Percentiles rank a stretch among this genome's conserved stretches.
phyloP scores from a whole-genome alignment of 92 coral and sea anemone genomes.

The Umimayanthus kanabou region DNA sequence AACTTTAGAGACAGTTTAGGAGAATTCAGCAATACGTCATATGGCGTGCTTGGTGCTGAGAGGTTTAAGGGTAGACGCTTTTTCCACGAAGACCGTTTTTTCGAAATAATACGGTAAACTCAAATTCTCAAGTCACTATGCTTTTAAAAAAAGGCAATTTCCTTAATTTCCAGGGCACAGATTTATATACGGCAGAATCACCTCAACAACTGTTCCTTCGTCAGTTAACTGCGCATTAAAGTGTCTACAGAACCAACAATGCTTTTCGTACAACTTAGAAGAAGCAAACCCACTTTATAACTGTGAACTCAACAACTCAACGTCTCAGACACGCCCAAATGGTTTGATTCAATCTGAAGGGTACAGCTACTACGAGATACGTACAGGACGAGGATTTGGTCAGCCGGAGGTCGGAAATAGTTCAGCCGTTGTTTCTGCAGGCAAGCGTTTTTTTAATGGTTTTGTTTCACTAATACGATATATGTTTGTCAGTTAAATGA shows the following conservation, averaged over 20 bases:
- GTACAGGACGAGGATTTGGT: not conserved
- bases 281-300: slow-evolving; percentile 35
- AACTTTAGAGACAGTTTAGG: no score
- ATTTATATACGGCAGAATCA: not conserved
- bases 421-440: not conserved
- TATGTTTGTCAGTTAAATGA: no score
- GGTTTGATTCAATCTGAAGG: slow-evolving; percentile 41
- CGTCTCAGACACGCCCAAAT: slow-evolving; percentile 4
- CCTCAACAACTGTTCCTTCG: not conserved
- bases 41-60: no score
- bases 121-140: no score
- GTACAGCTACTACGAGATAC: slow-evolving; percentile 37
- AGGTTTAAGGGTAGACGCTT: no score
- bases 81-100: no score
- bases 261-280: slow-evolving; percentile 47
- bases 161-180: not conserved
- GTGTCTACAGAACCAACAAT: slow-evolving; percentile 26
- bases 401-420: not conserved
- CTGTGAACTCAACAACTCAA: slow-evolving; percentile 45
- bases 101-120: no score
- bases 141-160: no score
- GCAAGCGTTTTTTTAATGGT: not conserved
- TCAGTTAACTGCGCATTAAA: slow-evolving; percentile 15
- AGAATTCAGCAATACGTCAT: no score
- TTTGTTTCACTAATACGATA: no score